These are phyloP conservation scores for Cyrtorhinus lividipennis DNA, from an alignment of 1,140 invertebrate species.

Conservation along the genomic window DNA sequence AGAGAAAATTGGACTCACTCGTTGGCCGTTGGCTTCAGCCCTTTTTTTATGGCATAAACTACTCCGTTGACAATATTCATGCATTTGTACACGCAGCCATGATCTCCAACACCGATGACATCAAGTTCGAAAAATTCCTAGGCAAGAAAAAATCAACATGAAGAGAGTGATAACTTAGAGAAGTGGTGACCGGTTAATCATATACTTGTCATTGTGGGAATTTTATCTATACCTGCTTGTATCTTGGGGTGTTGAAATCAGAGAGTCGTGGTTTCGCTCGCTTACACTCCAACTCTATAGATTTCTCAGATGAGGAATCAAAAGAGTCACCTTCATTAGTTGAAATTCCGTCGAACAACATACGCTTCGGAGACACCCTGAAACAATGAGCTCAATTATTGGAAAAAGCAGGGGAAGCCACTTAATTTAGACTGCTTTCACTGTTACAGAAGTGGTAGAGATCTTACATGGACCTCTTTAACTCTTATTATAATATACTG, in stretches of 20 bases:
- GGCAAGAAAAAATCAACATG: slow-evolving; percentile 4
- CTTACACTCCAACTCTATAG: not conserved
- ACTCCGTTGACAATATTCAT: slow-evolving; percentile 81
- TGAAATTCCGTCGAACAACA: slow-evolving; percentile 6
- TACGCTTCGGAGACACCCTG: slow-evolving; percentile 8
- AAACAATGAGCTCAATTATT: no score
- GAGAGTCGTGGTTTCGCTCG: slow-evolving; percentile 7
- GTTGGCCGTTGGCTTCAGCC: slow-evolving; percentile 59
- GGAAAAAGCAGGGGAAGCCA: no score
- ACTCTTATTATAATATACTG: no score
- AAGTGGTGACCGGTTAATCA: no score
- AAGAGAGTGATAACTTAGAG: not conserved
- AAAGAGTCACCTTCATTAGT: not conserved
- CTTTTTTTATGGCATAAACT: slow-evolving; percentile 80
- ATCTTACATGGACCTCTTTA: no score
- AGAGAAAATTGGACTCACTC: no score
- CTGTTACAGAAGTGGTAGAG: no score
- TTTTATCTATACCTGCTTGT: slow-evolving; percentile 17
- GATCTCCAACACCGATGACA: slow-evolving; percentile 46
- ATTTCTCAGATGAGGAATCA: not conserved
- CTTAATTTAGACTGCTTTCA: no score
- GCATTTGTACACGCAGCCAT: slow-evolving; percentile 78
- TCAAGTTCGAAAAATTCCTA: slow-evolving; percentile 25
- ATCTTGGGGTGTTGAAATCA: slow-evolving; percentile 14
- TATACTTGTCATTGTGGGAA: no score